A percentile compares a stretch with the other conserved stretches of the same genome.
phyloP scores from a whole-genome alignment of 2,888 invertebrate genomes.

The Heterodera filipjevi region DNA sequence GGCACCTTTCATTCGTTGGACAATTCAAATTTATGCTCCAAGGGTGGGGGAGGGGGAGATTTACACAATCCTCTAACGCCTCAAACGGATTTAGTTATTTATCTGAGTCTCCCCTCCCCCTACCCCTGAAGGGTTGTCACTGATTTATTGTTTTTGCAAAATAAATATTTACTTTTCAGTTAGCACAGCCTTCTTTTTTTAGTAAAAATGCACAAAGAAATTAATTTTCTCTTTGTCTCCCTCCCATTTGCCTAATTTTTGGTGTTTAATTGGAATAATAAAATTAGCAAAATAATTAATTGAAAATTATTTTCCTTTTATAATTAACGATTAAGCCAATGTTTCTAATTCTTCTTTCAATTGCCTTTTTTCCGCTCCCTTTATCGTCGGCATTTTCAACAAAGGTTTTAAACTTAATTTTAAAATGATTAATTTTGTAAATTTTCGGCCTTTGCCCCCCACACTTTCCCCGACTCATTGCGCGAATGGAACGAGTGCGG shows the following conservation, averaged over 20 bases:
- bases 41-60: too few species aligned
- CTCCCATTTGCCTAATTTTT: background rate
- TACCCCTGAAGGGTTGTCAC: background rate
- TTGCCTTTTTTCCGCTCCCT: background rate
- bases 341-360: background rate
- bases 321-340: background rate
- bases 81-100: background rate
- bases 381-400: background rate
- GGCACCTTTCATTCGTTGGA: background rate
- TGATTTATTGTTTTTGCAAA: background rate
- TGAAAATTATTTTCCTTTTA: too few species aligned
- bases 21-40: background rate
- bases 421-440: background rate
- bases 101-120: background rate
- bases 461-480: conserved; percentile 31
- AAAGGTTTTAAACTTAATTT: background rate
- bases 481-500: conserved; percentile 30
- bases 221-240: too few species aligned
- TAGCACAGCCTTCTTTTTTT: background rate
- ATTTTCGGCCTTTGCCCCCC: background rate
- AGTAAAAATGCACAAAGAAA: background rate
- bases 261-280: background rate
- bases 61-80: background rate
- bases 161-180: background rate
- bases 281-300: background rate